These are phyloP conservation scores for Lerista edwardsae DNA, from an alignment of 2,797 vertebrate genomes.

Conservation along the genomic window DNA sequence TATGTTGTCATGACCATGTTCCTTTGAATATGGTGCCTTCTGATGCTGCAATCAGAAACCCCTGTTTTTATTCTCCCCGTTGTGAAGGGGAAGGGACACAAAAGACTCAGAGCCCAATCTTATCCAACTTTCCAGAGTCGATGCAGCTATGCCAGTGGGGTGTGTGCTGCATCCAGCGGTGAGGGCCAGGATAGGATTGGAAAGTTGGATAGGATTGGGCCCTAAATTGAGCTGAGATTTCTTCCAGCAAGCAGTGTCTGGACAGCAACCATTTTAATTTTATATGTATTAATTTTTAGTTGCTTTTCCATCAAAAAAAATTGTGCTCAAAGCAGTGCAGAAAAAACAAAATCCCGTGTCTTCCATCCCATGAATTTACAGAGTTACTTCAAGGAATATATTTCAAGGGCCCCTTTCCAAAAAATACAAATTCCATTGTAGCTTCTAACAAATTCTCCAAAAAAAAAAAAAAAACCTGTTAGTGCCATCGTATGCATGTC, in stretches of 20 bases:
- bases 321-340: background rate
- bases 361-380: constrained; percentile 7
- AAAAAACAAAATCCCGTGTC: background rate
- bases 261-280: background rate
- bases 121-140: no score
- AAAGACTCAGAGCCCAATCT: no score
- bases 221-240: background rate
- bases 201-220: no score
- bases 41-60: background rate
- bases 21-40: background rate
- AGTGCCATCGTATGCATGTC: no score
- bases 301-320: background rate
- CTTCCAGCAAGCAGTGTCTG: background rate
- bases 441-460: background rate
- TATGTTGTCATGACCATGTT: no score
- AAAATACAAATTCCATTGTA: background rate
- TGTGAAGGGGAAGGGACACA: background rate
- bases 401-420: constrained; percentile 18
- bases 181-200: no score
- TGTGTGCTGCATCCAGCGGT: no score
- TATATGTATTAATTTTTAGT: background rate
- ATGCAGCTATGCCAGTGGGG: no score
- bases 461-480: no score
- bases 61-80: background rate
- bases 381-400: constrained; percentile 42